These are phyloP conservation scores for Lamellibrachia columna DNA, from an alignment of 2,888 invertebrate species.

Conservation along the genomic window DNA sequence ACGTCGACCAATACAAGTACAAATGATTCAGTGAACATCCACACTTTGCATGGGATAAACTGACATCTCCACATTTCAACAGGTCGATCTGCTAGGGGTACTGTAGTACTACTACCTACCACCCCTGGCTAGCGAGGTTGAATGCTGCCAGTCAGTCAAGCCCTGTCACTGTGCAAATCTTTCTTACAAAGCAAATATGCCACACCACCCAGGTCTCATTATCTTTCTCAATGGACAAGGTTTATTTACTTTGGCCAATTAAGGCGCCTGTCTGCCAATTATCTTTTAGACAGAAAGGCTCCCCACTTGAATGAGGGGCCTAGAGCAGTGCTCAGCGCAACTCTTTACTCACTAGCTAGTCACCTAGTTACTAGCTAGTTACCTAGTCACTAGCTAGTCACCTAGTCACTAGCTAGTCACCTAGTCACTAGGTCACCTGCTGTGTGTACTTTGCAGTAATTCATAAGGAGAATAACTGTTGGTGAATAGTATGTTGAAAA, in stretches of 20 bases:
- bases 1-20: too few relatives aligned
- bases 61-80: too few relatives aligned
- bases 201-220: neutral
- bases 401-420: too few relatives aligned
- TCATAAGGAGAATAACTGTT: neutral
- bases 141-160: too few relatives aligned
- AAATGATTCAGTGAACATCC: too few relatives aligned
- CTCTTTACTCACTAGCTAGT: neutral
- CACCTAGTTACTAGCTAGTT: neutral
- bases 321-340: neutral
- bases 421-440: too few relatives aligned
- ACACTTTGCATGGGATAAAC: too few relatives aligned
- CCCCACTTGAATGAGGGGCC: neutral
- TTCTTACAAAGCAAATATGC: neutral
- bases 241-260: neutral
- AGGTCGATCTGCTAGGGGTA: too few relatives aligned
- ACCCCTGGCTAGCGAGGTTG: too few relatives aligned
- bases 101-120: too few relatives aligned
- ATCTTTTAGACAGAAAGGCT: neutral
- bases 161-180: neutral
- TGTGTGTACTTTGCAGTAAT: neutral
- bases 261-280: neutral
- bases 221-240: neutral
- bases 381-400: neutral
- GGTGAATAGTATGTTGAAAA: neutral